phyloP scores from a whole-genome alignment of 2,888 invertebrate genomes.

The Ptychoptera contaminata region DNA sequence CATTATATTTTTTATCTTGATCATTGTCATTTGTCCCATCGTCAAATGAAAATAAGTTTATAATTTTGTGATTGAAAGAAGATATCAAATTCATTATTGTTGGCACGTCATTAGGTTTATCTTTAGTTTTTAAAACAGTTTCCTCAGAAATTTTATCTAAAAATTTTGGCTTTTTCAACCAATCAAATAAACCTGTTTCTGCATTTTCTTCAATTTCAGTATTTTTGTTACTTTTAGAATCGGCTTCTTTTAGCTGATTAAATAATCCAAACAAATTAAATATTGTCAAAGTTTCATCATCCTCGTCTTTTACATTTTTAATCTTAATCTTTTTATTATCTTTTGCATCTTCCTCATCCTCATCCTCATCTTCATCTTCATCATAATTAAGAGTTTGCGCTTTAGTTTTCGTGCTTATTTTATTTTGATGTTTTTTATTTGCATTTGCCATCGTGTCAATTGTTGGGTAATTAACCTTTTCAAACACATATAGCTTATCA shows the following conservation, averaged over 20 bases:
- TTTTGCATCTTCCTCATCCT: constrained; percentile 9
- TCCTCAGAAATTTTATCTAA: constrained; percentile 19
- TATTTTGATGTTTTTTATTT: constrained; percentile 11
- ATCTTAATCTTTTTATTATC: constrained; percentile 14
- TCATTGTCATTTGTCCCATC: constrained; percentile 8
- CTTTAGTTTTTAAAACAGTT: constrained; percentile 14
- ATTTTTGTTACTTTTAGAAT: constrained; percentile 5
- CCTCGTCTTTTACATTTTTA: constrained; percentile 17
- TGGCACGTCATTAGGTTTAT: constrained; percentile 11
- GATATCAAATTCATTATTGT: neutral
- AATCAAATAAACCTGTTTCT: constrained; percentile 9
- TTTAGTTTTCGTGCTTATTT: constrained; percentile 10
- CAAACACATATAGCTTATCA: constrained; percentile 19
- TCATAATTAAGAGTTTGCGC: too few species aligned
- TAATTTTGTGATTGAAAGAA: constrained; percentile 8
- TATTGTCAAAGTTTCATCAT: constrained; percentile 11
- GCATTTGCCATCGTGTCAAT: constrained; percentile 9
- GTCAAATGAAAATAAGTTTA: constrained; percentile 6
- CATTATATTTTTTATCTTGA: neutral
- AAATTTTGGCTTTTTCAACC: constrained; percentile 7
- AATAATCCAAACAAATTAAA: neutral
- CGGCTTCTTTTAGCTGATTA: constrained; percentile 3
- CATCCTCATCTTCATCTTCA: neutral
- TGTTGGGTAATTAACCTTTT: constrained; percentile 19
- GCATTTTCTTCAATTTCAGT: constrained; percentile 11